Conservation (phyloP, 2,888 invertebrate genomes). For the Chorisops tibialis region DNA sequence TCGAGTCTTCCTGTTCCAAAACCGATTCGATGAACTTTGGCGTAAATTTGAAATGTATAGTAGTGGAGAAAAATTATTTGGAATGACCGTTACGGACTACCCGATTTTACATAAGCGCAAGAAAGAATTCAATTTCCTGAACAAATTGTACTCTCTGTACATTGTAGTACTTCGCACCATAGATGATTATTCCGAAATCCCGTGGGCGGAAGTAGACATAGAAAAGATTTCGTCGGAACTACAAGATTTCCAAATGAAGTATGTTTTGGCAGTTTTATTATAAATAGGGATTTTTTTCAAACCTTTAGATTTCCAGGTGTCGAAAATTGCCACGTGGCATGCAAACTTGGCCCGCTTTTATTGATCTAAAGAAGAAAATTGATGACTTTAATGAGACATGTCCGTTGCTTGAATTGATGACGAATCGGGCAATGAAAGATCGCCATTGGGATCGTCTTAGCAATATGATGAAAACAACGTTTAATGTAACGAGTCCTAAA, state of each 20-base stretch:
- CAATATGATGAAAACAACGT: conserved; percentile 58
- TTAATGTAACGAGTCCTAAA: conserved; percentile 75
- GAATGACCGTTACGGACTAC: conserved; percentile 78
- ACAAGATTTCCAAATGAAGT: conserved; percentile 78
- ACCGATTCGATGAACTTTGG: conserved; percentile 79
- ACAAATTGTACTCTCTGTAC: conserved; percentile 74
- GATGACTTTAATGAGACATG: conserved; percentile 88
- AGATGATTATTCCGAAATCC: conserved; percentile 79
- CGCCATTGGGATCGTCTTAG: conserved; percentile 70
- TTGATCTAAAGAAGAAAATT: conserved; percentile 81
- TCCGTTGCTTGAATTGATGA: conserved; percentile 82
- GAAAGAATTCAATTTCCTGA: conserved; percentile 79
- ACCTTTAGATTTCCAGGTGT: conserved; percentile 57
- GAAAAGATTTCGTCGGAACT: conserved; percentile 76
- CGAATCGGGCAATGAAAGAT: conserved; percentile 79
- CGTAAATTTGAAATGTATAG: conserved; percentile 77
- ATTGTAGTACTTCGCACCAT: conserved; percentile 81
- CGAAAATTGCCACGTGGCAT: conserved; percentile 78
- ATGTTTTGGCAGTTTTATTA: conserved; percentile 36
- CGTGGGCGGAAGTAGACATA: conserved; percentile 81
- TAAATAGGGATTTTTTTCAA: conserved; percentile 5
- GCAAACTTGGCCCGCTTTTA: conserved; percentile 84
- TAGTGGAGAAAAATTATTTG: conserved; percentile 81
- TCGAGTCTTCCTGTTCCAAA: conserved; percentile 70
- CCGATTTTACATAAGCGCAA: conserved; percentile 74